phyloP scores from a whole-genome alignment of 1,140 invertebrate species.

The Cepaea nemoralis region DNA sequence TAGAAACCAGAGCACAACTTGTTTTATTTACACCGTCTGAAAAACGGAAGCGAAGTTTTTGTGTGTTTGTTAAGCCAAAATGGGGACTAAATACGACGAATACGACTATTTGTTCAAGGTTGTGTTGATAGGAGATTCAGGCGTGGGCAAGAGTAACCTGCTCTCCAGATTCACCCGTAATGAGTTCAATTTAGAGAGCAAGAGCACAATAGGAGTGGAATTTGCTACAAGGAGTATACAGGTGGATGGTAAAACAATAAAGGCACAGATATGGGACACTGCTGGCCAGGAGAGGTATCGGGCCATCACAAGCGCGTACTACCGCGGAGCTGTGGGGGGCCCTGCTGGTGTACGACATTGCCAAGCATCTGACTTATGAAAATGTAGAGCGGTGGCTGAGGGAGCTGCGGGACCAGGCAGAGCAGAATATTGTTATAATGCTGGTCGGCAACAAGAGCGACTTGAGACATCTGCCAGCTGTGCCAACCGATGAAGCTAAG shows the following conservation, averaged over 20 bases:
- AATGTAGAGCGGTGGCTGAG: slow-evolving; percentile 98
- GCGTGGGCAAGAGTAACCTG: slow-evolving; percentile 99
- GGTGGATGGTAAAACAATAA: slow-evolving; percentile 75
- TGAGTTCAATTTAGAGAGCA: slow-evolving; percentile 99
- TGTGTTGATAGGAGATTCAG: slow-evolving; percentile 99
- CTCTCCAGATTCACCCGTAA: slow-evolving; percentile 99
- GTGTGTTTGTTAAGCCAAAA: no score
- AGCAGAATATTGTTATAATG: slow-evolving; percentile 73
- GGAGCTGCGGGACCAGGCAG: slow-evolving; percentile 71
- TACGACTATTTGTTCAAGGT: slow-evolving; percentile 91
- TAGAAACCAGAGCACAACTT: no score
- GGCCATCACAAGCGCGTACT: slow-evolving; percentile 97
- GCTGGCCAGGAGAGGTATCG: slow-evolving; percentile 99
- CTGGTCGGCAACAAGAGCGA: slow-evolving; percentile 92
- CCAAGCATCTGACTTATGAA: slow-evolving; percentile 99
- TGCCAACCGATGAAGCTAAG: slow-evolving; percentile 98
- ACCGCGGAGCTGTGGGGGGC: slow-evolving; percentile 68
- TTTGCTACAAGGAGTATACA: slow-evolving; percentile 87
- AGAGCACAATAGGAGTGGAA: slow-evolving; percentile 99
- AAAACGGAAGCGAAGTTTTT: no score
- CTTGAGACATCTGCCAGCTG: slow-evolving; percentile 96
- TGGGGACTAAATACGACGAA: no score
- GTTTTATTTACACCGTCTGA: no score
- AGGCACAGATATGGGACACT: slow-evolving; percentile 99
- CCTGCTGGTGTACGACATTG: slow-evolving; percentile 82